Conservation (phyloP, 2,888 invertebrate genomes). For the Cataglyphis albicans region DNA sequence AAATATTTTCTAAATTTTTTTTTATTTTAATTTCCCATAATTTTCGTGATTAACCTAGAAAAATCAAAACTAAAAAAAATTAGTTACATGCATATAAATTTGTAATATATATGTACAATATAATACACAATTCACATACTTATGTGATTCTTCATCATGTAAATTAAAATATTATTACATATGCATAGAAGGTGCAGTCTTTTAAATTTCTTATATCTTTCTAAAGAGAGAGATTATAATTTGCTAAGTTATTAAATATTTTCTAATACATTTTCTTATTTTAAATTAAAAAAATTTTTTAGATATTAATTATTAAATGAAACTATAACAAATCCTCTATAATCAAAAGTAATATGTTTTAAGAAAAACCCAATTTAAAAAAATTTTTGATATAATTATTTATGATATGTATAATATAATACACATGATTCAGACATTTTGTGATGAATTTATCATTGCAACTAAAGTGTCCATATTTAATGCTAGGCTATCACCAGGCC, state of each 20-base stretch:
- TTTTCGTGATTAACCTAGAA: not conserved
- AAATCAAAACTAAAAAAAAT: not conserved
- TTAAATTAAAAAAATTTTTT: not conserved
- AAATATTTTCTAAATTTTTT: not conserved
- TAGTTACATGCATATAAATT: not conserved
- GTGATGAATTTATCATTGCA: conserved; percentile 17
- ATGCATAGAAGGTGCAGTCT: conserved; percentile 6
- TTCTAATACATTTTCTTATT: not conserved
- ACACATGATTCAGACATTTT: not conserved
- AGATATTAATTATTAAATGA: not conserved
- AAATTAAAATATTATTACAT: not conserved
- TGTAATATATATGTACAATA: not conserved
- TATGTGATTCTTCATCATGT: not conserved
- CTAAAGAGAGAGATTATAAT: conserved; percentile 14
- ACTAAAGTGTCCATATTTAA: conserved; percentile 69
- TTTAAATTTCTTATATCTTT: conserved; percentile 9
- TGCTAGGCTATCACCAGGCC: conserved; percentile 65
- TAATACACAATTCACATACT: not conserved
- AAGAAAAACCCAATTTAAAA: not conserved
- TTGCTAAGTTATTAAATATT: not conserved
- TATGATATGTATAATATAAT: conserved; percentile 1
- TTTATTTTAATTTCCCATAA: not conserved
- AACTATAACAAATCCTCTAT: not conserved
- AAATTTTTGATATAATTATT: not conserved
- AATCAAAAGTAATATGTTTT: not conserved